Evolutionary conservation across 1,140 invertebrate species (phyloP).

Genomic region (Neodiprion virginianus): DNA sequence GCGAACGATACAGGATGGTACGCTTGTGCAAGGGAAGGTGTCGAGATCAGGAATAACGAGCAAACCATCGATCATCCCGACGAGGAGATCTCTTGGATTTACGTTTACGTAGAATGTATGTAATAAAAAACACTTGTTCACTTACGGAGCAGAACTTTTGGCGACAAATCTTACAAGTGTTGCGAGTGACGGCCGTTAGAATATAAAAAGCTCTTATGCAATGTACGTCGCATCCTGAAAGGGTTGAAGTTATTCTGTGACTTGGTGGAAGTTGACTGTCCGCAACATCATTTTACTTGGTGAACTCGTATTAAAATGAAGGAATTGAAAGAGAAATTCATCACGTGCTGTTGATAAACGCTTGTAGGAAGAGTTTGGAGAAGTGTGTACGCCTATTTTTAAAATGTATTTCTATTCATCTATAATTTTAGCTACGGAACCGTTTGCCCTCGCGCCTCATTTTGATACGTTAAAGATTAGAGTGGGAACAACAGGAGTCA

Average conservation of each 20-base stretch:
- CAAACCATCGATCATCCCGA: slow-evolving; percentile 25
- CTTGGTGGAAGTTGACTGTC: no score
- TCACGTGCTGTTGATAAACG: background rate
- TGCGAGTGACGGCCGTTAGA: no score
- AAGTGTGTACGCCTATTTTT: no score
- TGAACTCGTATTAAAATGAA: slow-evolving; percentile 22
- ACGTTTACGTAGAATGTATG: slow-evolving; percentile 73
- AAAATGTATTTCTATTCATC: background rate
- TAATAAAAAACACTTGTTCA: slow-evolving; percentile 15
- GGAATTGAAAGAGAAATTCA: slow-evolving; percentile 15
- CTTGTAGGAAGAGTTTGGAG: no score
- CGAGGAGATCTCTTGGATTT: slow-evolving; percentile 60
- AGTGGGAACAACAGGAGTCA: slow-evolving; percentile 54
- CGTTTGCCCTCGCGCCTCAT: slow-evolving; percentile 56
- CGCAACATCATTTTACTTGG: slow-evolving; percentile 10
- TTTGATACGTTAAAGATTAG: no score
- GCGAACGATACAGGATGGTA: slow-evolving; percentile 67
- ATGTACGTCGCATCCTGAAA: background rate
- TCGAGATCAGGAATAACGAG: slow-evolving; percentile 44
- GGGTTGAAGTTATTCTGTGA: background rate
- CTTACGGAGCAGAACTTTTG: background rate
- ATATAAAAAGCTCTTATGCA: background rate
- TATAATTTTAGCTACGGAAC: slow-evolving; percentile 59
- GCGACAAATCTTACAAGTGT: no score
- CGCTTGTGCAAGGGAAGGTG: slow-evolving; percentile 61